Conservation (phyloP, 2,888 invertebrate genomes). For the Balanococcus diminutus region DNA sequence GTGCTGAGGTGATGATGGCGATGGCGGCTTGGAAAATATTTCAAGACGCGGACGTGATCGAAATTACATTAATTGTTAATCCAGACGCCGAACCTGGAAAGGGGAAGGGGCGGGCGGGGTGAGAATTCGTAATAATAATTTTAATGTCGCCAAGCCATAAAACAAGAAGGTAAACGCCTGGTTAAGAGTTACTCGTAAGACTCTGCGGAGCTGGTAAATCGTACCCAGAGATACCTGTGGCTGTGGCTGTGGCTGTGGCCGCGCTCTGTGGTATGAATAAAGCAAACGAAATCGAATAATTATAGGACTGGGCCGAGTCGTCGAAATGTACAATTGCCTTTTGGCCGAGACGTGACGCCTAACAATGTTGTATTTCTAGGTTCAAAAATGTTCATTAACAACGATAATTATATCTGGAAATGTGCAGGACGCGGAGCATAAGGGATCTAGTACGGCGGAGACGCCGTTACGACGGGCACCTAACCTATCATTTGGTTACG, state of each 20-base stretch:
- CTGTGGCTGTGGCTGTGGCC: neutral
- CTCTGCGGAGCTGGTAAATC: too few relatives aligned
- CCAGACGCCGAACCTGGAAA: neutral
- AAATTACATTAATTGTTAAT: slow-evolving; percentile 4
- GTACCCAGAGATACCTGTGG: neutral
- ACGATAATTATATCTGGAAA: slow-evolving; percentile 52
- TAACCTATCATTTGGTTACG: slow-evolving; percentile 55
- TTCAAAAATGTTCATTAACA: slow-evolving; percentile 55
- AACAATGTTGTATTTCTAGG: slow-evolving; percentile 53
- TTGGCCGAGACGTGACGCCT: slow-evolving; percentile 50
- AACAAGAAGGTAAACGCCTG: slow-evolving; percentile 11
- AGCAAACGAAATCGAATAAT: slow-evolving; percentile 25
- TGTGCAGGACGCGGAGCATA: slow-evolving; percentile 35
- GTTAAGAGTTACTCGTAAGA: too few relatives aligned
- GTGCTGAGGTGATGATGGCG: neutral
- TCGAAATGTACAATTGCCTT: slow-evolving; percentile 26
- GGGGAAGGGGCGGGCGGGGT: neutral
- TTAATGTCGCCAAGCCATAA: slow-evolving; percentile 21
- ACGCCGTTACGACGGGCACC: slow-evolving; percentile 51
- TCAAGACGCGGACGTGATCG: slow-evolving; percentile 3
- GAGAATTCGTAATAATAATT: slow-evolving; percentile 1
- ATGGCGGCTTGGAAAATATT: neutral
- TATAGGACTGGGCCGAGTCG: slow-evolving; percentile 18
- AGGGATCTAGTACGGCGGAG: slow-evolving; percentile 33
- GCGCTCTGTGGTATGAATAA: too few relatives aligned